Evolutionary conservation across 2,797 vertebrate species (phyloP), one percentile per base, ranked within the genome.

Genomic region (Clarias pachynema): DNA sequence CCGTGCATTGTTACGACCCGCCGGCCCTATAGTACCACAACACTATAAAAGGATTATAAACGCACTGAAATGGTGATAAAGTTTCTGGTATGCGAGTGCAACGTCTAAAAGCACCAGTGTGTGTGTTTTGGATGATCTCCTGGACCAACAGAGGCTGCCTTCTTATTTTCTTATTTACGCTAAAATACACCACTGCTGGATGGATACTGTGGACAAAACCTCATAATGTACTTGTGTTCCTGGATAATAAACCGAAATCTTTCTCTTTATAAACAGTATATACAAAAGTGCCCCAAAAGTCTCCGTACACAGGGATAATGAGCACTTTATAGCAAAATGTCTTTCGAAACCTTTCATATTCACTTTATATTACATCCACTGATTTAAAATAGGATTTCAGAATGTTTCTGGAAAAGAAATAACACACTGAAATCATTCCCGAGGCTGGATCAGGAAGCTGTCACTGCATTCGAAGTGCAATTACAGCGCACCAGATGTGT

Each of bases 21-120:
- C 62, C 24, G 62, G 26, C 81, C 66, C 80, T 81, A 83, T 63
- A 75, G 69, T 69, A 75, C 88, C 81, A 86, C 82, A 86, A 82
- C 80, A 80, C 70, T 40, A 40, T 74, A 81, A 84, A 66, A 86
- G 65, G 74, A 70, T 68, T 79, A 57, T 66, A 84, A 81, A 49
- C 31, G 68, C 7, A 57, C 37, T 14, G 15, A 66, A 69, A 81
- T 60, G 65, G n/a, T 57, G 0, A 49, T 60, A 70, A 84, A 59
- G 44, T 66, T 72, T 85, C 79, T 85, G 79, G 59, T 78, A 85
- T 81, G 84, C 24, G 26, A 80, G 24, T 10, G 8, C 62, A 49
- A 29, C 8, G 9, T 29, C 79, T 66, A 63, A 72, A 63, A 65
- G 53, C 56, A 49, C 34, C 77, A 72, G 22, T 73, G 40, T 74